Base-by-base conservation (phyloP, 2,888 invertebrate genomes). In the Linnaemya tessellans region DNA sequence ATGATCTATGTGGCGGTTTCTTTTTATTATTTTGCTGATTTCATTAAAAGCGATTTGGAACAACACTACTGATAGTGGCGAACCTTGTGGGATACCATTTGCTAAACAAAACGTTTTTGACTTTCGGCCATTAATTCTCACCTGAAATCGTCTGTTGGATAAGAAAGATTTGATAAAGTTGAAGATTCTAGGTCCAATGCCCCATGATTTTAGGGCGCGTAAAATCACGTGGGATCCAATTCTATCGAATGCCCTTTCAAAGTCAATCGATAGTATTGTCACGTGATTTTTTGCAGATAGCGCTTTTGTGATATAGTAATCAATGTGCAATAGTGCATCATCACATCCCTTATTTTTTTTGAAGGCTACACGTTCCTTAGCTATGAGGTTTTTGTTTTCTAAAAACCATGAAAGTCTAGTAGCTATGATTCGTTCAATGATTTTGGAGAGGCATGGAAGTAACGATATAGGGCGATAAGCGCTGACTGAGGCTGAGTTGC, bases 31-130 rank as follows among this genome's bases (percentile, higher is more conserved):
- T n/a, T n/a, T n/a, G n/a, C n/a, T n/a, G n/a, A n/a, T n/a, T n/a
- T n/a, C n/a, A n/a, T n/a, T n/a, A n/a, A n/a, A n/a, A n/a, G n/a
- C n/a, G n/a, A n/a, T n/a, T n/a, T n/a, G n/a, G n/a, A n/a, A n/a
- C n/a, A n/a, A n/a, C n/a, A n/a, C n/a, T n/a, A n/a, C n/a, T n/a
- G n/a, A n/a, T n/a, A n/a, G n/a, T n/a, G n/a, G n/a, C n/a, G n/a
- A n/a, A n/a, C n/a, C n/a, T n/a, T n/a, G 11, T 38, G 82, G 82
- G 1, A 85, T 79, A 1, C 84, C 84, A 38, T 84, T 82, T 11
- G 38, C n/a, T 20, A 80, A 38, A 8, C 56, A 30, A 18, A 56
- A 70, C 0, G n/a, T 22, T 38, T 62, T 41, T 62, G 67, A 81
- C 35, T 41, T 38, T 10, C 10, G 20, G 5, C 54, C 64, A 8